phyloP scores from a whole-genome alignment of 2,113 vertebrate genomes.

The Lipophrys pholis region DNA sequence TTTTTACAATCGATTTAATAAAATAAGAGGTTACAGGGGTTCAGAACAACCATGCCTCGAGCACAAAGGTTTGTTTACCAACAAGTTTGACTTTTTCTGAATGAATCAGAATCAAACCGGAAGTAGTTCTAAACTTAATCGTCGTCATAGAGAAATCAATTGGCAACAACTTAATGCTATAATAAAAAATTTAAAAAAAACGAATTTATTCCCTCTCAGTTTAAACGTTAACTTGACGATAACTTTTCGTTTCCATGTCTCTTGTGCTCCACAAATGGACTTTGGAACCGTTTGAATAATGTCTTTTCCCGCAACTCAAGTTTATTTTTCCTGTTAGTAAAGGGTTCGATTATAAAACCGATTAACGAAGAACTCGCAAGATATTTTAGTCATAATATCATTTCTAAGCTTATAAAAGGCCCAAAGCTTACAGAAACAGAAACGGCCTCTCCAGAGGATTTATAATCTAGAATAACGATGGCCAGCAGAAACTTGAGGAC shows the following conservation, averaged over 20 bases:
- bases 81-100: not conserved
- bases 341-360: not conserved
- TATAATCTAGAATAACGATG: not conserved
- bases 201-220: not conserved
- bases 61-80: too few relatives aligned
- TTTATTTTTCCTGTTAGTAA: not conserved
- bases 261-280: not conserved
- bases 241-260: slow-evolving; percentile 16
- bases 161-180: too few relatives aligned
- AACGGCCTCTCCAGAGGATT: too few relatives aligned
- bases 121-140: not conserved
- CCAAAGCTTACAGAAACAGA: not conserved
- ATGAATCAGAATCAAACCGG: not conserved
- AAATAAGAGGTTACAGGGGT: too few relatives aligned
- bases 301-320: not conserved
- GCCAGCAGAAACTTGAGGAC: not conserved
- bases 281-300: slow-evolving; percentile 12
- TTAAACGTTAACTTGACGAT: slow-evolving; percentile 10
- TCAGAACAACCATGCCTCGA: too few relatives aligned
- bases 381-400: not conserved
- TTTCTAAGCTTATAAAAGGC: not conserved
- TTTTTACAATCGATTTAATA: too few relatives aligned
- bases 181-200: too few relatives aligned
- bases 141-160: too few relatives aligned
- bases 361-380: not conserved